phyloP scores from a whole-genome alignment of 2,888 invertebrate genomes.

The Orthonychiurus folsomi region DNA sequence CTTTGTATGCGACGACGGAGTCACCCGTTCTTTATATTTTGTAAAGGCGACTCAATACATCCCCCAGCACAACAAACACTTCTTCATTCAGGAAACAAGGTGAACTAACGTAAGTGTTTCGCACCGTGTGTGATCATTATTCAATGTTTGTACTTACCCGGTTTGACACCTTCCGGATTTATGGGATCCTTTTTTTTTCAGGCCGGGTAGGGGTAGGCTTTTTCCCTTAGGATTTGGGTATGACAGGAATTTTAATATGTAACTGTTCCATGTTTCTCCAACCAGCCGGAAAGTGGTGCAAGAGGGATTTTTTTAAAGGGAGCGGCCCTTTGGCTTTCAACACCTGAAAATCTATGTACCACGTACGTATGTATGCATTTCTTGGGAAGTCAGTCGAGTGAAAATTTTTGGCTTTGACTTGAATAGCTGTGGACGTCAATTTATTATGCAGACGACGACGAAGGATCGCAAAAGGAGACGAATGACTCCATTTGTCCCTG shows the following conservation, averaged over 20 bases:
- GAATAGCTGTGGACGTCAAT: background rate
- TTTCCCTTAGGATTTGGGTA: too few species aligned
- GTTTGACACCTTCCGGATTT: background rate
- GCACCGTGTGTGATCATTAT: background rate
- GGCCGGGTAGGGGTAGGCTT: too few species aligned
- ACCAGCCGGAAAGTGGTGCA: background rate
- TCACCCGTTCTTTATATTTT: too few species aligned
- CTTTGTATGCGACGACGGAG: too few species aligned
- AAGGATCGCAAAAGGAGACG: background rate
- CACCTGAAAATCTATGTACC: too few species aligned
- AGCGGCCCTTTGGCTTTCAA: too few species aligned
- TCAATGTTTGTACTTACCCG: background rate
- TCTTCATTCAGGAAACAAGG: too few species aligned
- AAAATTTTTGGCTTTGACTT: background rate
- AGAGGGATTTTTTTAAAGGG: too few species aligned
- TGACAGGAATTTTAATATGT: background rate
- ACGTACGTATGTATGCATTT: background rate
- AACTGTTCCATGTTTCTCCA: background rate
- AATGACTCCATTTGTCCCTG: background rate
- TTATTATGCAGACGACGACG: background rate
- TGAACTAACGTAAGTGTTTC: background rate
- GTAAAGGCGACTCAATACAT: too few species aligned
- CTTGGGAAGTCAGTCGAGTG: background rate
- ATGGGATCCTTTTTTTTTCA: background rate
- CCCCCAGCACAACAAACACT: too few species aligned